phyloP scores from a whole-genome alignment of 2,888 invertebrate genomes.

The Lissonota sp. region DNA sequence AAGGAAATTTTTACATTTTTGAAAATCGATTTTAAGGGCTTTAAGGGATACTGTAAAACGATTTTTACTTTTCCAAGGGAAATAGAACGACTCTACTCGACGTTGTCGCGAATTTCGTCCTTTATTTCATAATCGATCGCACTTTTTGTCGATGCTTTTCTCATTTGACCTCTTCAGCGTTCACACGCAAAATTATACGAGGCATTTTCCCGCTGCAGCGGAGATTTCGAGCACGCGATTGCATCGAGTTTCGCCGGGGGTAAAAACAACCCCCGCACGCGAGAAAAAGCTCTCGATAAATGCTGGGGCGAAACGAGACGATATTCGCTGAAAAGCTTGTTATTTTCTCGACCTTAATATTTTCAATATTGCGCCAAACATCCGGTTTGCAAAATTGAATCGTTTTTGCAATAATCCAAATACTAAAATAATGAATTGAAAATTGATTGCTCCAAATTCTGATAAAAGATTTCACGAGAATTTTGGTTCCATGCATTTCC shows the following conservation, averaged over 20 bases:
- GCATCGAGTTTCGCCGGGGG: background rate
- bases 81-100: no score
- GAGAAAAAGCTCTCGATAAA: constrained; percentile 2
- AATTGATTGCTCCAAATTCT: no score
- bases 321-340: background rate
- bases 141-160: no score
- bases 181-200: no score
- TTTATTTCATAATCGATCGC: no score
- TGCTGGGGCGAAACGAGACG: background rate
- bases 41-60: no score
- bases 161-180: no score
- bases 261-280: background rate
- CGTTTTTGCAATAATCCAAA: background rate
- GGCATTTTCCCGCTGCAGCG: background rate
- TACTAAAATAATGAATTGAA: background rate
- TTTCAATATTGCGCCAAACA: background rate
- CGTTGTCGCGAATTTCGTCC: no score
- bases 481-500: background rate
- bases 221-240: background rate
- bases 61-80: no score
- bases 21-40: no score
- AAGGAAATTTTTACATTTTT: no score
- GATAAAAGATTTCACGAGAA: no score
- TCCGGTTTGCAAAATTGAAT: background rate
- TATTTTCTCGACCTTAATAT: background rate